Evolutionary conservation across 1,140 invertebrate species (phyloP), one percentile per base, ranked within the genome.

Genomic region (Conus betulinus): DNA sequence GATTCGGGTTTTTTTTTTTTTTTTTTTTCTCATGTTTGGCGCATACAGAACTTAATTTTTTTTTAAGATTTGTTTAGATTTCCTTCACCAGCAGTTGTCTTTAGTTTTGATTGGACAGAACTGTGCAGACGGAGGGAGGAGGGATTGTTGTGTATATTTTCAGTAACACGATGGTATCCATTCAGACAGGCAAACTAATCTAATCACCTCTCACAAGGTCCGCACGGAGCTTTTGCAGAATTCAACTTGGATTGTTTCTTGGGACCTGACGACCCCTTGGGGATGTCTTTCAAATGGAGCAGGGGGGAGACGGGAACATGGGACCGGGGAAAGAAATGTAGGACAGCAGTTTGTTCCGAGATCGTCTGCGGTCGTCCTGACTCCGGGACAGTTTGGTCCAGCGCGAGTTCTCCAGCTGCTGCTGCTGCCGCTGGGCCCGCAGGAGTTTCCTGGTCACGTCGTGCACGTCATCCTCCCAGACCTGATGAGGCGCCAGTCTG

Each of bases 401-500:
- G 67, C 13, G 11, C 6, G 67, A 71, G 11, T 20, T n/a, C 17
- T 23, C 67, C 67, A 7, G 79, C 55, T 83, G 78, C n/a, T 81
- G 88, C 55, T 90, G 78, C n/a, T 85, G 85, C 15, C 83, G 55
- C 23, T 88, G 87, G 13, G 92, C 90, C 86, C 85, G 88, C 17
- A 93, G 88, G n/a, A 93, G 83, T 85, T 90, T 91, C 89, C 90
- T 90, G 27, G 92, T 92, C 15, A 93, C 87, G 17, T 89, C 91
- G 39, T 90, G 86, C 51, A 90, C 90, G 76, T 92, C 89, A n/a
- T 90, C 88, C 78, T 91, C 89, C 92, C 93, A 93, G 2, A 89
- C 81, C 52, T 89, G 89, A 52, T 89, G 83, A 51, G 89, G 90
- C 2, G 90, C 84, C 55, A 89, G 76, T 25, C 84, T 39, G 25